Evolutionary conservation across 2,888 invertebrate species (phyloP).

Genomic region (Apoda limacodes): DNA sequence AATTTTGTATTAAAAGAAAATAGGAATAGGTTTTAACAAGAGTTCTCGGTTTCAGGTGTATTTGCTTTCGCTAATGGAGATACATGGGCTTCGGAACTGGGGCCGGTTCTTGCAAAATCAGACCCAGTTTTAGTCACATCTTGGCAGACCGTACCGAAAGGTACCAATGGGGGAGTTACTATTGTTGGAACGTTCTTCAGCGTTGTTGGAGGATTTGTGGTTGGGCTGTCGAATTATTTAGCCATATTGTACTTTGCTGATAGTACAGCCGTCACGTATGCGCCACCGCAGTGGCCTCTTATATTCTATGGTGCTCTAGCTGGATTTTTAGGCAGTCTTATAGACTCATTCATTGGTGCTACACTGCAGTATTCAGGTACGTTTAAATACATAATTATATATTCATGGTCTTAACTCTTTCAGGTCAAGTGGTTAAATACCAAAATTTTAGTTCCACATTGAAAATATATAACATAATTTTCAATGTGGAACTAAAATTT

Average conservation of each 20-base stretch:
- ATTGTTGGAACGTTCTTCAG: slow-evolving; percentile 68
- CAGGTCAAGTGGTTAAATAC: no score
- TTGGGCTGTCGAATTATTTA: slow-evolving; percentile 81
- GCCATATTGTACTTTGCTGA: slow-evolving; percentile 74
- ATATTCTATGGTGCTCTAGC: slow-evolving; percentile 77
- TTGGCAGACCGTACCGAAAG: slow-evolving; percentile 80
- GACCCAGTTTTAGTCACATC: slow-evolving; percentile 83
- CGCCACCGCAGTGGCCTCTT: slow-evolving; percentile 84
- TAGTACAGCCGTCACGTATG: slow-evolving; percentile 59
- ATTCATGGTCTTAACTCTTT: no score
- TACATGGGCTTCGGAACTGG: slow-evolving; percentile 92
- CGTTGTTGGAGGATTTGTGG: slow-evolving; percentile 74
- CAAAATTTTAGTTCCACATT: no score
- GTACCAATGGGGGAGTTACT: slow-evolving; percentile 91
- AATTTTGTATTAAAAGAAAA: no score
- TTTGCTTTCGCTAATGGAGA: slow-evolving; percentile 88
- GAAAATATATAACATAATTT: no score
- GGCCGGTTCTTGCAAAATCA: slow-evolving; percentile 75
- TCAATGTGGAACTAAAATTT: no score
- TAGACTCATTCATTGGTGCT: slow-evolving; percentile 89
- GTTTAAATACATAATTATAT: no score
- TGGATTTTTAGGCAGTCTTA: slow-evolving; percentile 82
- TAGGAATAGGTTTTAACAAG: no score
- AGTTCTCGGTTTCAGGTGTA: slow-evolving; percentile 62
- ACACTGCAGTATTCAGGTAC: slow-evolving; percentile 87